These are phyloP conservation scores for Triplophysa bombifrons DNA, from an alignment of 2,797 vertebrate species.

Conservation along the genomic window DNA sequence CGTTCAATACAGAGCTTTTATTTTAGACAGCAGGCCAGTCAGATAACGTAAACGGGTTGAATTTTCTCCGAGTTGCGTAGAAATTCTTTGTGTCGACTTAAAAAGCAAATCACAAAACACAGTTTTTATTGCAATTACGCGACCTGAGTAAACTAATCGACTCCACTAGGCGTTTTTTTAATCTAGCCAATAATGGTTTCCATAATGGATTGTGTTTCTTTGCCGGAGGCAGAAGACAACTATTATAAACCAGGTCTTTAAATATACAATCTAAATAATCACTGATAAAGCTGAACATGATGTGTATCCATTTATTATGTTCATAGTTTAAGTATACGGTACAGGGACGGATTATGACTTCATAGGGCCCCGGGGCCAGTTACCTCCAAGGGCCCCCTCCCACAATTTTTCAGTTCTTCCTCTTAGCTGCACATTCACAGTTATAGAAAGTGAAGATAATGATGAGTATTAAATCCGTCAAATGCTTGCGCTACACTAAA, in stretches of 20 bases:
- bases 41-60: not conserved
- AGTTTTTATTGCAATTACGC: not conserved
- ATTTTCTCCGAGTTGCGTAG: not conserved
- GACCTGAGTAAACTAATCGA: not conserved
- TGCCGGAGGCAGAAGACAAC: not conserved
- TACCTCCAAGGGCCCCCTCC: no score
- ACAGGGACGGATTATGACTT: no score
- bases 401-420: no score
- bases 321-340: no score
- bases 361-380: no score
- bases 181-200: not conserved
- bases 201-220: not conserved
- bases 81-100: not conserved
- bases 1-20: not conserved
- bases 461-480: no score
- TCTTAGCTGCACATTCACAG: no score
- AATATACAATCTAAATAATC: not conserved
- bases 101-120: not conserved
- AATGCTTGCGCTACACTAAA: no score
- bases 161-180: not conserved
- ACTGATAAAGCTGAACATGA: not conserved
- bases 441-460: no score
- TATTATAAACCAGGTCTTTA: not conserved
- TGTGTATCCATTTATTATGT: not conserved
- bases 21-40: not conserved